Evolutionary conservation across 2,888 invertebrate genomes (phyloP).

Genomic region (Sclerodermus sp.): DNA sequence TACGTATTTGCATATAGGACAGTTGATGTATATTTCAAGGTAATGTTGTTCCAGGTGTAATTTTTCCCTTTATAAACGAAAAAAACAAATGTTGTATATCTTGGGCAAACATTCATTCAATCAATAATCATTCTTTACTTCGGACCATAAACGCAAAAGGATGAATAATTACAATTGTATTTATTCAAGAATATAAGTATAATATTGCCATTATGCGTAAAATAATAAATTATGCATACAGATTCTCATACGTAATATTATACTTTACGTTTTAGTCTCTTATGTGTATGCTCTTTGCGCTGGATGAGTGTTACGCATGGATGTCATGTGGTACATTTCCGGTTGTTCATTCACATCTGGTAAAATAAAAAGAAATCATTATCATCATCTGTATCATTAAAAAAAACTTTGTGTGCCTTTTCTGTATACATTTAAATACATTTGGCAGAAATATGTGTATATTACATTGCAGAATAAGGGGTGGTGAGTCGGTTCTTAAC

Average conservation of each 20-base stretch:
- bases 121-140: neutral
- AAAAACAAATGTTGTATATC: neutral
- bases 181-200: neutral
- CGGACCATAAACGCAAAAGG: neutral
- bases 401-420: no score
- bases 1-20: neutral
- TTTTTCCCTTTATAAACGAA: neutral
- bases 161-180: neutral
- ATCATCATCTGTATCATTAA: neutral
- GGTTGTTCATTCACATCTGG: no score
- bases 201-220: neutral
- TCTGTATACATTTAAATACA: constrained; percentile 17
- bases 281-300: no score
- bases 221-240: constrained; percentile 1
- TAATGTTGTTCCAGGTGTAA: constrained; percentile 7
- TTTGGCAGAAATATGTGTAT: constrained; percentile 39
- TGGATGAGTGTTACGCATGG: no score
- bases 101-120: neutral
- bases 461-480: constrained; percentile 32
- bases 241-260: no score
- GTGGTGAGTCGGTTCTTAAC: constrained; percentile 20
- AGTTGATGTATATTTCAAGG: constrained; percentile 1
- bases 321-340: no score
- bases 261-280: no score
- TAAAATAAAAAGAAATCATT: neutral